phyloP scores from a whole-genome alignment of 2,888 invertebrate genomes.

The Drosophila hamatofila region DNA sequence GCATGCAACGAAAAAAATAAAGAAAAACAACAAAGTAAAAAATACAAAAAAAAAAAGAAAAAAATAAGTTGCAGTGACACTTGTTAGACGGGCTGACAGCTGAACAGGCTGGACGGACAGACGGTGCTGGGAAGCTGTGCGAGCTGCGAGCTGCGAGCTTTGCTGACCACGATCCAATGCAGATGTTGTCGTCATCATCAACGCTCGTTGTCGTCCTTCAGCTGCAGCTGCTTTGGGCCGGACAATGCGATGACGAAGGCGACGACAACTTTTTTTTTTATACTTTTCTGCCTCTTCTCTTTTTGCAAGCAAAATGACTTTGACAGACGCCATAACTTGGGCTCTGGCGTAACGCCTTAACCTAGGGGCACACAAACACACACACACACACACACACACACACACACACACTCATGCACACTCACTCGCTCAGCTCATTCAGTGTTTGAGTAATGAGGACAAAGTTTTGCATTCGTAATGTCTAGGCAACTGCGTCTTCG shows the following conservation, averaged over 20 bases:
- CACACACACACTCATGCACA: conserved; percentile 5
- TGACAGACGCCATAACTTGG: conserved; percentile 81
- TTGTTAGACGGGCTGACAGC: conserved; percentile 81
- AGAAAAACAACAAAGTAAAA: conserved; percentile 32
- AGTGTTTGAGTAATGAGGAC: conserved; percentile 75
- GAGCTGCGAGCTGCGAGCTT: conserved; percentile 11
- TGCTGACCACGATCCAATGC: conserved; percentile 70
- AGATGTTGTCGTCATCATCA: conserved; percentile 72
- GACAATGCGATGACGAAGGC: conserved; percentile 62
- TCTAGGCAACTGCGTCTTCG: conserved; percentile 48
- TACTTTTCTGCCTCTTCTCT: neutral
- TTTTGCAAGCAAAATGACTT: conserved; percentile 70
- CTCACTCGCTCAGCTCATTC: conserved; percentile 13
- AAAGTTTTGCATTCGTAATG: conserved; percentile 80
- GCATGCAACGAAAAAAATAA: conserved; percentile 25
- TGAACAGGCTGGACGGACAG: conserved; percentile 55
- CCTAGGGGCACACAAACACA: conserved; percentile 59
- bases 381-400: conserved; percentile 1
- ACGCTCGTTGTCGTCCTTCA: conserved; percentile 72
- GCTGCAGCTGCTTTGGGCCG: conserved; percentile 62
- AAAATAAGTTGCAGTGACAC: conserved; percentile 73
- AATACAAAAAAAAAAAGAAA: conserved; percentile 34
- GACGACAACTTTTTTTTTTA: conserved; percentile 61
- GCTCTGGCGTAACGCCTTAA: conserved; percentile 75
- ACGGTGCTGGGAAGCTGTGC: conserved; percentile 40